A percentile compares a stretch with the other conserved stretches of the same genome.
Evolutionary conservation across 2,888 invertebrate species (phyloP).

Genomic region (Scaptomyza flava): DNA sequence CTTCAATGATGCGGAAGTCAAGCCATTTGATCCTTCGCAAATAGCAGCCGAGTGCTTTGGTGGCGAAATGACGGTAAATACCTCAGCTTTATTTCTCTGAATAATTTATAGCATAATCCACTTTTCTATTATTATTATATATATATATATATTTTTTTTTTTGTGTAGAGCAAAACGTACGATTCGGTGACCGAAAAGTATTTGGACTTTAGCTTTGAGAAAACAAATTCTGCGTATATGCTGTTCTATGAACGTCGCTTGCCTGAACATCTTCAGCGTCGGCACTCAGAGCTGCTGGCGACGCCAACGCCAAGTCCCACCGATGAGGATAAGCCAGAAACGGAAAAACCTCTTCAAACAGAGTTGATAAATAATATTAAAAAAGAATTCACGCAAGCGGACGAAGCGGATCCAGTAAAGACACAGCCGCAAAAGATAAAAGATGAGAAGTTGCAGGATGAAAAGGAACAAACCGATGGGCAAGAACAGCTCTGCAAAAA

Average conservation of each 20-base stretch:
- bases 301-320: slow-evolving; percentile 72
- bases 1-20: slow-evolving; percentile 97
- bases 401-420: slow-evolving; percentile 5
- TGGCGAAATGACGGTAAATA: slow-evolving; percentile 95
- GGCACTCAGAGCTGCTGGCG: slow-evolving; percentile 81
- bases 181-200: slow-evolving; percentile 98
- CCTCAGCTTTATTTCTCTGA: background rate
- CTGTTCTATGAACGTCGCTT: slow-evolving; percentile 95
- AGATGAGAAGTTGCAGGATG: slow-evolving; percentile 3
- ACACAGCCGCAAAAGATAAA: background rate
- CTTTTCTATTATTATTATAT: background rate
- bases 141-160: too few relatives aligned
- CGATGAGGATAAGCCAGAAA: slow-evolving; percentile 60
- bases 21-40: slow-evolving; percentile 97
- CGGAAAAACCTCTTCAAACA: slow-evolving; percentile 28
- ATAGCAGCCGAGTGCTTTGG: slow-evolving; percentile 98
- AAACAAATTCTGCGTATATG: slow-evolving; percentile 99
- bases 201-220: slow-evolving; percentile 98
- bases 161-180: slow-evolving; percentile 93
- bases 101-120: background rate
- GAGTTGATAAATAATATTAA: slow-evolving; percentile 24
- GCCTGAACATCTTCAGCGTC: slow-evolving; percentile 82
- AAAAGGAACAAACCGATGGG: background rate
- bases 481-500: background rate
- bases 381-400: slow-evolving; percentile 18